These are phyloP conservation scores for Bombus sibiricus DNA, from an alignment of 1,140 invertebrate genomes.

Conservation along the genomic window DNA sequence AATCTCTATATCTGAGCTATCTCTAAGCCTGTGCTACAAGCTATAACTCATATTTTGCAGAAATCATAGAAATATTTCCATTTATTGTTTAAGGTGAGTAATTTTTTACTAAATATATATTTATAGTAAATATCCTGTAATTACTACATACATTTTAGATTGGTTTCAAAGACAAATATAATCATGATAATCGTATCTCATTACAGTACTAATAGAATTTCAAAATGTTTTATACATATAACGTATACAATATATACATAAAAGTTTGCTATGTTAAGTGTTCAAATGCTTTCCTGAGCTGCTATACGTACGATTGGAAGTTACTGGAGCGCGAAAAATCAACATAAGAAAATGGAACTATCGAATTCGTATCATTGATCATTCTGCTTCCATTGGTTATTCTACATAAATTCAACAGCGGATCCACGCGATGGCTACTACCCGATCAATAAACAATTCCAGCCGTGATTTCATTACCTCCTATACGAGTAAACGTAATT, in stretches of 20 bases:
- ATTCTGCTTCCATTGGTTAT: background rate
- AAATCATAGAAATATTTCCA: too few relatives aligned
- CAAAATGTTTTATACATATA: background rate
- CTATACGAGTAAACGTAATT: slow-evolving; percentile 60
- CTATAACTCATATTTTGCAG: too few relatives aligned
- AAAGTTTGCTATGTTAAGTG: background rate
- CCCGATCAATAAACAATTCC: slow-evolving; percentile 67
- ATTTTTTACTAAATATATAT: too few relatives aligned
- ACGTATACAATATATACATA: background rate
- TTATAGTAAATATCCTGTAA: too few relatives aligned
- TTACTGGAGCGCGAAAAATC: background rate
- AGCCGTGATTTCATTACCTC: slow-evolving; percentile 50
- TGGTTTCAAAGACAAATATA: too few relatives aligned
- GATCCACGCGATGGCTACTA: background rate
- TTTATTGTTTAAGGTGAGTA: too few relatives aligned
- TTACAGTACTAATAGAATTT: background rate
- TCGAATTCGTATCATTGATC: background rate
- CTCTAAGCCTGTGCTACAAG: too few relatives aligned
- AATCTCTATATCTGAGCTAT: too few relatives aligned
- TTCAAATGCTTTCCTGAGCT: background rate
- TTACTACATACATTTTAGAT: too few relatives aligned
- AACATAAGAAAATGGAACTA: background rate
- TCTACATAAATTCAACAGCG: background rate
- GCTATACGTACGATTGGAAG: background rate
- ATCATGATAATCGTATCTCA: too few relatives aligned